Conservation (phyloP, 2,113 vertebrate species). For the Tupaia tana region DNA sequence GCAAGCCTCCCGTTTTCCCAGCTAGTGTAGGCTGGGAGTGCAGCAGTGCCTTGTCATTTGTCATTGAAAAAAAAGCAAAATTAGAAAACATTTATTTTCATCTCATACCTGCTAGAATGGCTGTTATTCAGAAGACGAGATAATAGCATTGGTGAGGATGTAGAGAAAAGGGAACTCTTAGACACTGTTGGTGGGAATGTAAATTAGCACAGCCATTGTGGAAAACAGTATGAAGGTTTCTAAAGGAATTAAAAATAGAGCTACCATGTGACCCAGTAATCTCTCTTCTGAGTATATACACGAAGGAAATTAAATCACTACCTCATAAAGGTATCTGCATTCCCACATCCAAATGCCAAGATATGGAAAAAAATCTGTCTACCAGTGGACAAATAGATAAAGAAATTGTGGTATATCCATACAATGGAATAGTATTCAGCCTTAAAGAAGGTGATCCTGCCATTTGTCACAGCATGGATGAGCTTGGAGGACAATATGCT, state of each 20-base stretch:
- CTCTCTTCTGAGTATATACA: neutral
- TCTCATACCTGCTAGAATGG: neutral
- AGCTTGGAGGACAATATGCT: neutral
- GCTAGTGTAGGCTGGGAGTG: neutral
- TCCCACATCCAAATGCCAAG: neutral
- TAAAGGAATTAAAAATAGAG: neutral
- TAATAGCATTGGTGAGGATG: neutral
- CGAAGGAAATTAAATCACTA: neutral
- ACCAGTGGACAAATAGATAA: neutral
- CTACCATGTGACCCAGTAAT: neutral
- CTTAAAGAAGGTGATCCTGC: neutral
- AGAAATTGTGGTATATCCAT: neutral
- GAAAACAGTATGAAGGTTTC: neutral
- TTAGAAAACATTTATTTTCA: neutral
- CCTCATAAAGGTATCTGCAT: neutral
- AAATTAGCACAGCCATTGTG: neutral
- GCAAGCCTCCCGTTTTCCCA: accelerated
- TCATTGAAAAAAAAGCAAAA: neutral
- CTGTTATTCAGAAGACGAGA: neutral
- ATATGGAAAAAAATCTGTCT: neutral
- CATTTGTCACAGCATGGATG: neutral
- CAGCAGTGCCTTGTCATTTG: neutral
- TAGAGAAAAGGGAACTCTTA: neutral
- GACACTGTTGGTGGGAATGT: neutral
- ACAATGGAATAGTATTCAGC: neutral